A percentile compares a stretch with the other conserved stretches of the same genome.
Evolutionary conservation across 2,797 vertebrate genomes (phyloP).

Genomic region (Meda fulgida): DNA sequence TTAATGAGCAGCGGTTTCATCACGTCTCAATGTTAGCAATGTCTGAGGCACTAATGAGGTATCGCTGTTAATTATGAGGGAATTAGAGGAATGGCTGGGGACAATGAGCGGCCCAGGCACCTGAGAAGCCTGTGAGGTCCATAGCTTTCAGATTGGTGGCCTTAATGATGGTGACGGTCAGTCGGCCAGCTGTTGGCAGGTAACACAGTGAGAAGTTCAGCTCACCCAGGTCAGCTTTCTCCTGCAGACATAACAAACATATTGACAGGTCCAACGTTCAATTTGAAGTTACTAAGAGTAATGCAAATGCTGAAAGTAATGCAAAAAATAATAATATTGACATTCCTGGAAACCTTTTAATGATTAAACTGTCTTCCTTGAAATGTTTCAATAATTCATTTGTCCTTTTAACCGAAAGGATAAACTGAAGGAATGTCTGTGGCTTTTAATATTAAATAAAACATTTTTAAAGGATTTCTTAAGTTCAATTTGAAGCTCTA

Average conservation of each 20-base stretch:
- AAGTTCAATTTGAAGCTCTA: not conserved
- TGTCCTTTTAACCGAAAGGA: slow-evolving; percentile 1
- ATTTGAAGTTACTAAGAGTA: not conserved
- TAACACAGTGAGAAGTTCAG: slow-evolving; percentile 95
- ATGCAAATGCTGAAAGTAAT: not conserved
- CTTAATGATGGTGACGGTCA: slow-evolving; percentile 91
- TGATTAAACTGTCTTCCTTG: not conserved
- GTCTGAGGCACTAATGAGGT: slow-evolving; percentile 44
- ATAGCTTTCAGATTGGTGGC: slow-evolving; percentile 95
- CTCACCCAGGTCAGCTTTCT: slow-evolving; percentile 94
- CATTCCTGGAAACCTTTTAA: not conserved
- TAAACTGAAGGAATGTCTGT: not conserved
- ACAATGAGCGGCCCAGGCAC: slow-evolving; percentile 66
- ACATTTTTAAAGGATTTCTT: not conserved
- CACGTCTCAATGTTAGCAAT: slow-evolving; percentile 37
- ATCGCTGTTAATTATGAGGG: slow-evolving; percentile 11
- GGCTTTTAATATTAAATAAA: not conserved
- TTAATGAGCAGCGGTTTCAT: slow-evolving; percentile 28
- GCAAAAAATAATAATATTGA: not conserved
- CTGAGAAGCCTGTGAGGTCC: slow-evolving; percentile 94
- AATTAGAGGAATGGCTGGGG: slow-evolving; percentile 20
- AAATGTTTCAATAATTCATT: not conserved
- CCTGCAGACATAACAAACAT: slow-evolving; percentile 76
- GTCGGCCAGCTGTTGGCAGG: slow-evolving; percentile 90
- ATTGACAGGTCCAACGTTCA: not conserved